Conservation (phyloP, 2,797 vertebrate species). For the Hydrophis major region DNA sequence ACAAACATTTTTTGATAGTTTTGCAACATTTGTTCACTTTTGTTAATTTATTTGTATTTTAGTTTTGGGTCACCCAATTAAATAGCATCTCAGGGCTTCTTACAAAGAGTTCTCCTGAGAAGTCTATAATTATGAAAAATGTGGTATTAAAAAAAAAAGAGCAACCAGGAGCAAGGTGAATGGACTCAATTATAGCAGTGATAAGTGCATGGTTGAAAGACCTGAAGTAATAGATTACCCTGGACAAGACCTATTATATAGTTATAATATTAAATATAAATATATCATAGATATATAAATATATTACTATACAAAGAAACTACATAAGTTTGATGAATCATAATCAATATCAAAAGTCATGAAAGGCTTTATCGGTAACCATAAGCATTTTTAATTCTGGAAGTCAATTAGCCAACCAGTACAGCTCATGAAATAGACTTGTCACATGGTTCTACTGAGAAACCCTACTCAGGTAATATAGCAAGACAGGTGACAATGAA, state of each 20-base stretch:
- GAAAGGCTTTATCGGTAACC: background rate
- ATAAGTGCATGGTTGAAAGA: background rate
- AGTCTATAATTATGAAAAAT: background rate
- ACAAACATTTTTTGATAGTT: background rate
- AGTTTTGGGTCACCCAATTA: background rate
- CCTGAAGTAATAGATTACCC: background rate
- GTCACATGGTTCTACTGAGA: background rate
- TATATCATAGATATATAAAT: background rate
- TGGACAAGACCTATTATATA: background rate
- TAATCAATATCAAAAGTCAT: background rate
- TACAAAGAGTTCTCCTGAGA: background rate
- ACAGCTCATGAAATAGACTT: background rate
- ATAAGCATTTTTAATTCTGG: background rate
- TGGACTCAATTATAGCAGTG: background rate
- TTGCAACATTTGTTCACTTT: background rate
- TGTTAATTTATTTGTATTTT: background rate
- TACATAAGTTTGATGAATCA: background rate
- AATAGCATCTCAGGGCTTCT: background rate
- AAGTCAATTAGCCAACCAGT: background rate
- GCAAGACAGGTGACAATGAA: background rate
- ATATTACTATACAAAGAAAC: background rate
- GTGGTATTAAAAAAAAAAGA: background rate
- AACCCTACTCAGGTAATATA: background rate
- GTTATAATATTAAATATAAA: background rate
- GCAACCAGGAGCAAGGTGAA: background rate